Evolutionary conservation across 1,140 invertebrate species (phyloP).

Genomic region (Nomia melanderi): DNA sequence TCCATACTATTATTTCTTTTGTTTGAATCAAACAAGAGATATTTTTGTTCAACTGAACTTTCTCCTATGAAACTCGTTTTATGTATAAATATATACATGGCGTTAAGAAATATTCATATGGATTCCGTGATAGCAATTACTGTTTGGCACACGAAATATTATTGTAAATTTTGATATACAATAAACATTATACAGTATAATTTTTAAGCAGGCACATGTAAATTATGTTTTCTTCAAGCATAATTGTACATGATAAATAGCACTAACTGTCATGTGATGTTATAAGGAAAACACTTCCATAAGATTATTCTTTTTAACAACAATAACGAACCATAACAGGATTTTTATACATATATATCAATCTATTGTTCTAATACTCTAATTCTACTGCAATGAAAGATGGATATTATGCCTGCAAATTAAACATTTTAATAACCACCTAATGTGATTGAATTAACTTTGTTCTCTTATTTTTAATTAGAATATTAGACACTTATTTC

Average conservation of each 20-base stretch:
- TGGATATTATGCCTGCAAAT: slow-evolving; percentile 22
- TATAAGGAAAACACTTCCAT: slow-evolving; percentile 26
- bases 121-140: slow-evolving; percentile 7
- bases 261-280: background rate
- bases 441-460: background rate
- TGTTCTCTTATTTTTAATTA: background rate
- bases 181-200: slow-evolving; percentile 19
- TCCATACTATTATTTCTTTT: slow-evolving; percentile 36
- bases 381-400: slow-evolving; percentile 23
- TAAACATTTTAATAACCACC: slow-evolving; percentile 9
- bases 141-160: slow-evolving; percentile 49
- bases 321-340: slow-evolving; percentile 48
- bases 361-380: slow-evolving; percentile 25
- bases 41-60: slow-evolving; percentile 14
- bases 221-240: slow-evolving; percentile 28
- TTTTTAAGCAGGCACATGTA: slow-evolving; percentile 20
- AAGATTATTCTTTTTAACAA: slow-evolving; percentile 41
- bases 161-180: slow-evolving; percentile 44
- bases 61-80: background rate
- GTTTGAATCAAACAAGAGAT: slow-evolving; percentile 34
- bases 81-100: slow-evolving; percentile 34
- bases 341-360: slow-evolving; percentile 38
- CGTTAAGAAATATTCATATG: slow-evolving; percentile 30
- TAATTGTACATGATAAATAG: slow-evolving; percentile 10
- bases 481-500: background rate